Base-by-base conservation (phyloP, 2,888 invertebrate species). In the Pammene fasciana region DNA sequence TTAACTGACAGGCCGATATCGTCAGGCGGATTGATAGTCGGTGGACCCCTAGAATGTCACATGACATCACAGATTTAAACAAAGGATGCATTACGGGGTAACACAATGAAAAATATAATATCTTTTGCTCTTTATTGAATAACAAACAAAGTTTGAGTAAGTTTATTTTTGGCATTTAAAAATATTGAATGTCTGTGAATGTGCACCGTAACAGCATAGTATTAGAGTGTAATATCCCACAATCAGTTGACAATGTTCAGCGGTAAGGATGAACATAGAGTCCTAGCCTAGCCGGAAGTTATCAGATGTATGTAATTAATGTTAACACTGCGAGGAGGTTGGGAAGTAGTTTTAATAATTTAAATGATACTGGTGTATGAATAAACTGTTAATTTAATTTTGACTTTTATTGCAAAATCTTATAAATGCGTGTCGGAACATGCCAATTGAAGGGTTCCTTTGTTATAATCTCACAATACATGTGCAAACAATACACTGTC, bases 351-450 rank as follows among this genome's bases (percentile, higher is more conserved):
- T 84, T 86, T 88, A 87, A 84, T 76, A 78, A 78, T 80, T 85
- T 76, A 78, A 78, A 79, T 85, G 86, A 84, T 87, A 90, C 86
- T 85, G 81, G 86, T 89, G 84, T 91, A 88, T 85, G 80, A 91
- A 88, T 90, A 91, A 90, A 92, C 84, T 90, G 90, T 90, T 90
- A 83, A 86, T 86, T 84, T 87, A 85, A 82, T 76, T 73, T 73
- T 80, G 73, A 75, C n/a, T 57, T 68, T 59, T 68, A 48, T 48
- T 59, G 8, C 26, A n/a, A 7, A 38, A 26, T 26, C 26, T 26
- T 3, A 26, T 26, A 26, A 26, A 26, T 26, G 26, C 26, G 2
- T 26, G 26, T 26, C 26, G 26, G 26, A 26, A 26, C 26, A 26
- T 26, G 26, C 26, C 1, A 1, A 26, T 26, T 26, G 26, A 4